Evolutionary conservation across 92 coral and sea anemone genomes (phyloP), one percentile per base, ranked within the genome.

Genomic region (Zoanthus sansibaricus): DNA sequence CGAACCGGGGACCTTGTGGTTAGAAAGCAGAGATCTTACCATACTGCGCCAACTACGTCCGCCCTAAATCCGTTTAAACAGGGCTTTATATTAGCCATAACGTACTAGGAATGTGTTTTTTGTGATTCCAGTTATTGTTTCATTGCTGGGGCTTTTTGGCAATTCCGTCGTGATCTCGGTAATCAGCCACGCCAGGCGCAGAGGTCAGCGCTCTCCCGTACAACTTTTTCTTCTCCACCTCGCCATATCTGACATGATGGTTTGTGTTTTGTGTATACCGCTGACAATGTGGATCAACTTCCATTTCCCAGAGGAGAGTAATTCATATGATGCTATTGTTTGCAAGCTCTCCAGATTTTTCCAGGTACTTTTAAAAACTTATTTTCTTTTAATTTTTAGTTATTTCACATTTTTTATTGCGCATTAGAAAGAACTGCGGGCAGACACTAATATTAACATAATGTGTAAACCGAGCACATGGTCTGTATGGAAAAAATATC

Each of bases 221-320:
- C 98, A 94, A 82, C 70, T 94, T 45, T 94, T 94, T 25, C 62
- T 94, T 3, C 86, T 94, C 21, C 95, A 94, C 72, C 82, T 94
- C 77, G 98, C 98, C 46, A 82, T 92, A 68, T 94, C 98, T 9
- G 98, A 94, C 74, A 82, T 94, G 83, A 90, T 94, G 87, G 98
- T 94, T 42, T 94, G 98, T 75, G n/a, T 91, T 5, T 48, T 94
- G 68, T 90, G 94, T 67, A 89, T 94, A 32, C 98, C 98, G 72
- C 91, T 94, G 77, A 94, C 98, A 32, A n/a, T 94, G 33, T 86
- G 92, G 91, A 78, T 94, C 55, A 94, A 92, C 62, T 94, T 94
- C 67, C 71, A 89, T 45, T 92, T 69, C 9, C 91, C 94, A 2
- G 86, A 88, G 25, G 76, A 94, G 18, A 87, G 87, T 59, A 46